A percentile compares a stretch with the other conserved stretches of the same genome.
phyloP scores from a whole-genome alignment of 2,113 vertebrate species.

The Callipepla squamata region DNA sequence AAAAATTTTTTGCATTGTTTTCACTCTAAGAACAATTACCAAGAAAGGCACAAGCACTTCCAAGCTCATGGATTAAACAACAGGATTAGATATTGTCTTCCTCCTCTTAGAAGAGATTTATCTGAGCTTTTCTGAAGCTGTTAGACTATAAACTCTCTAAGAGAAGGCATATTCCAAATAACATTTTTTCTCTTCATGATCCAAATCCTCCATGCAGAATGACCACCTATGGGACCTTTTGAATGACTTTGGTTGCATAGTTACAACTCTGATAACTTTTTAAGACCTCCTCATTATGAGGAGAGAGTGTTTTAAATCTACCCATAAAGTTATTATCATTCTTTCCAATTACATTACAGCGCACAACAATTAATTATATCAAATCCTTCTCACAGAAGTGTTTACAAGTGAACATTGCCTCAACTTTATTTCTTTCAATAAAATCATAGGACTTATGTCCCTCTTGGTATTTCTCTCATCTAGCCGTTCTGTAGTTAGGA shows the following conservation, averaged over 20 bases:
- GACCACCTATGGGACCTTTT: not conserved
- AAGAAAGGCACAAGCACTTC: not conserved
- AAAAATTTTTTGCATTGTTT: not conserved
- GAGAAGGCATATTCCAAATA: not conserved
- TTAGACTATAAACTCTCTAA: not conserved
- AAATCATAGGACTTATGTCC: not conserved
- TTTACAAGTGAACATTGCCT: not conserved
- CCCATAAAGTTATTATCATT: not conserved
- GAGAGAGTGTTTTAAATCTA: slow-evolving; percentile 9
- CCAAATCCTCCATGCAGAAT: not conserved
- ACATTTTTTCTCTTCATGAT: not conserved
- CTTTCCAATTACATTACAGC: not conserved
- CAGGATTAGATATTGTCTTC: not conserved
- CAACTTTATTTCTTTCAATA: not conserved
- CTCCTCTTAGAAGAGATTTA: slow-evolving; percentile 5
- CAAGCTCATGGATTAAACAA: not conserved
- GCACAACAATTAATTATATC: slow-evolving; percentile 28
- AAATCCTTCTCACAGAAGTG: not conserved
- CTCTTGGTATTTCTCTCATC: not conserved
- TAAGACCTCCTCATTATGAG: not conserved
- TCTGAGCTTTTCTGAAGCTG: not conserved
- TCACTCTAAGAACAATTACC: not conserved
- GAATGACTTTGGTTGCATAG: not conserved
- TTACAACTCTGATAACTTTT: not conserved
- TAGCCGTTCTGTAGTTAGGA: not conserved